Evolutionary conservation across 2,113 vertebrate genomes (phyloP).

Genomic region (Phyllopteryx taeniolatus): DNA sequence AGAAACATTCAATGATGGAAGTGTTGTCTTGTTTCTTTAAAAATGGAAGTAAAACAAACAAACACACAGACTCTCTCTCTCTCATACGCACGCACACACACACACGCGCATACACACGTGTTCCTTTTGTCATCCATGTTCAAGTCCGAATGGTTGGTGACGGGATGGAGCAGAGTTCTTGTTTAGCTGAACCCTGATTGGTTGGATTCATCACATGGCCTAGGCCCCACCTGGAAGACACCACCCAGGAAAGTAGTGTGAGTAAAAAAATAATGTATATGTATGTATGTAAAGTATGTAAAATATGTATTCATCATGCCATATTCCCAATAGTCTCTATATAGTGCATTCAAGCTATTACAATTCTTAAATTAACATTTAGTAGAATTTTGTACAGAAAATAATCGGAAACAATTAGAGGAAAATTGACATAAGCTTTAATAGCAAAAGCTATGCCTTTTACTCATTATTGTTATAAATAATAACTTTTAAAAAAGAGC

Average conservation of each 20-base stretch:
- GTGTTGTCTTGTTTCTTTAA: slow-evolving; percentile 53
- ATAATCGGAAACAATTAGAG: background rate
- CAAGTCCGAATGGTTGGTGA: slow-evolving; percentile 59
- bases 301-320: background rate
- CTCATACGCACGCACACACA: background rate
- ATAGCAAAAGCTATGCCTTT: background rate
- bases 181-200: slow-evolving; percentile 51
- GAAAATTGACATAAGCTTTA: background rate
- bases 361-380: too few relatives aligned
- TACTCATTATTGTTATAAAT: too few relatives aligned
- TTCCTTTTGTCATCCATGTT: slow-evolving; percentile 71
- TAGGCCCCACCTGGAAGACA: slow-evolving; percentile 39
- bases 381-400: background rate
- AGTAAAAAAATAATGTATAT: background rate
- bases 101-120: slow-evolving; percentile 25
- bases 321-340: background rate
- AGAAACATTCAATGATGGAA: slow-evolving; percentile 58
- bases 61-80: background rate
- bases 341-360: too few relatives aligned
- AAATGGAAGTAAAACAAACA: slow-evolving; percentile 25
- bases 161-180: slow-evolving; percentile 38
- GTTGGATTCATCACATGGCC: slow-evolving; percentile 46
- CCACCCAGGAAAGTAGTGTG: background rate
- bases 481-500: too few relatives aligned
- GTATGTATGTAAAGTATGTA: background rate